These are phyloP conservation scores for Limnephilus lunatus DNA, from an alignment of 2,888 invertebrate genomes.

Conservation along the genomic window DNA sequence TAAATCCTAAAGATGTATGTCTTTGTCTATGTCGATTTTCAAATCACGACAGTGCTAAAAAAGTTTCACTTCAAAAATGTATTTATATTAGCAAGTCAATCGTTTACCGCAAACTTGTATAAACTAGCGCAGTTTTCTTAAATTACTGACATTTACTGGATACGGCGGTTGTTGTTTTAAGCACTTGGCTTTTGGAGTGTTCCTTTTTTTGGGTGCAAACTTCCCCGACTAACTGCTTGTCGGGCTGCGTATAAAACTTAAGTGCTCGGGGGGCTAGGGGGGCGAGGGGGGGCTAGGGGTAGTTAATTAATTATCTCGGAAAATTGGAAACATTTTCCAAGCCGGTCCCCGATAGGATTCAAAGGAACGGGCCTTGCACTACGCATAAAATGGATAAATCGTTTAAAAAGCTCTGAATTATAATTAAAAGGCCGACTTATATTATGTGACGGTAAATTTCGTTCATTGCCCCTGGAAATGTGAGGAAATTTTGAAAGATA, in stretches of 20 bases:
- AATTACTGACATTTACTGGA: not conserved
- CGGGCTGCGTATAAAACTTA: slow-evolving; percentile 30
- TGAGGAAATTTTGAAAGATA: not conserved
- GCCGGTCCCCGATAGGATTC: not conserved
- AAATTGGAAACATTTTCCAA: slow-evolving; percentile 58
- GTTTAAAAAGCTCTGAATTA: not conserved
- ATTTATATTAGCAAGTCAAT: too few relatives aligned
- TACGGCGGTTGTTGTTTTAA: not conserved
- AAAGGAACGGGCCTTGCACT: not conserved
- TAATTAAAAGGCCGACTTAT: not conserved
- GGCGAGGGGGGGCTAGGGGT: slow-evolving; percentile 21
- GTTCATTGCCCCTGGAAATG: not conserved
- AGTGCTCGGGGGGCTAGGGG: slow-evolving; percentile 30
- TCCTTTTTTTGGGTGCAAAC: not conserved
- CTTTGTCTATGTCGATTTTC: too few relatives aligned
- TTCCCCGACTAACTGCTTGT: not conserved
- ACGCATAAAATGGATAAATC: not conserved
- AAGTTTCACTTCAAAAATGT: too few relatives aligned
- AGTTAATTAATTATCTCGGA: slow-evolving; percentile 60
- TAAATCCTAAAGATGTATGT: too few relatives aligned
- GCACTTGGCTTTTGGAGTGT: not conserved
- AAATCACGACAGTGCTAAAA: too few relatives aligned
- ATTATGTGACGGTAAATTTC: not conserved
- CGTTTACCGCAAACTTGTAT: too few relatives aligned
- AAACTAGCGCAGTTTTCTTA: not conserved